Conservation (phyloP, 2,888 invertebrate genomes). For the Watsonalla cultraria region DNA sequence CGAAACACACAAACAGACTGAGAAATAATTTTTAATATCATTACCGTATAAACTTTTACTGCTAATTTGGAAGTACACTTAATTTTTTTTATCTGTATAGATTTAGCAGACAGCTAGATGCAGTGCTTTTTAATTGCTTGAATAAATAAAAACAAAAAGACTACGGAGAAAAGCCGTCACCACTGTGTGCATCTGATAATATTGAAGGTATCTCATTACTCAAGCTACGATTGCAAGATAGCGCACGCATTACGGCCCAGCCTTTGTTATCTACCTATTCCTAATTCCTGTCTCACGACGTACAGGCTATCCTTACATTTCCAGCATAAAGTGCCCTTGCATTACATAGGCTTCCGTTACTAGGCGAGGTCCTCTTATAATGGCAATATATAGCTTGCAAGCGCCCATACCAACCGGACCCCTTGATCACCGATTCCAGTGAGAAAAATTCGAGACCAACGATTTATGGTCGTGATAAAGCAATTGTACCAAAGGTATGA, state of each 20-base stretch:
- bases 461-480: background rate
- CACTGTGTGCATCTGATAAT: constrained; percentile 32
- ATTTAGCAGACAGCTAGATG: too few relatives aligned
- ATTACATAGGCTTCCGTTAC: too few relatives aligned
- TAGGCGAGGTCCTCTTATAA: too few relatives aligned
- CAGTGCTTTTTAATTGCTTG: too few relatives aligned
- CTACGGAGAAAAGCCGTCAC: constrained; percentile 14
- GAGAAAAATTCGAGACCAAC: background rate
- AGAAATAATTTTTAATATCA: too few relatives aligned
- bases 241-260: constrained; percentile 45
- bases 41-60: too few relatives aligned
- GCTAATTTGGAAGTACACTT: too few relatives aligned
- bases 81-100: too few relatives aligned
- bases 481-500: background rate
- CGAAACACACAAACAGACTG: too few relatives aligned
- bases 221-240: constrained; percentile 48
- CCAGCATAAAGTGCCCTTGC: too few relatives aligned
- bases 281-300: constrained; percentile 32
- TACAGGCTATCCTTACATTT: too few relatives aligned
- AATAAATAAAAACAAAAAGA: background rate
- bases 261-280: constrained; percentile 39
- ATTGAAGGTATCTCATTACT: constrained; percentile 57
- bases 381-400: background rate
- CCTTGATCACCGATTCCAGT: background rate
- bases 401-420: constrained; percentile 2